Base-by-base conservation (phyloP, 1,140 invertebrate genomes). In the Pollicipes pollicipes region DNA sequence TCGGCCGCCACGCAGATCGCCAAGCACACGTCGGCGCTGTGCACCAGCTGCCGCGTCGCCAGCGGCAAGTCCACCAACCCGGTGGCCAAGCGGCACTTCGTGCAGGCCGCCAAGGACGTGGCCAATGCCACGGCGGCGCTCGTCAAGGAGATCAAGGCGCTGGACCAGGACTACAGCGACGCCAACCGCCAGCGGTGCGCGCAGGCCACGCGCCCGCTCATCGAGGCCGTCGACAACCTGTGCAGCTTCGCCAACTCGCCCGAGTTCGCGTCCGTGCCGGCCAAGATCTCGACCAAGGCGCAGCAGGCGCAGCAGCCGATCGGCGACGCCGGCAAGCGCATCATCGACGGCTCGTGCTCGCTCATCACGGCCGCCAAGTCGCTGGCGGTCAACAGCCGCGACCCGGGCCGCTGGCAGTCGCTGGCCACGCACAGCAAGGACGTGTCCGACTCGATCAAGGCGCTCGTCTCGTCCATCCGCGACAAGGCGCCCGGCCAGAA, bases 91-190 rank as follows among this genome's bases (percentile, higher is more conserved):
- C 81, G 94, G 72, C 94, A 98, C 78, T 98, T 99, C 80, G 95
- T 99, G 27, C 93, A 98, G 78, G 91, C 93, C 72, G 95, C 95
- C 30, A 97, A 97, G 79, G 93, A 97, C 78, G 94, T 99, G 0
- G 97, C 97, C 29, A 96, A 95, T 80, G 93, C 91, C 4, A 99
- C 97, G 3, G 91, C 95, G 0, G 87, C 87, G 74, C 83, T 99
- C 10, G 95, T 99, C 0, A 94, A 93, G 79, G 90, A 94, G 77
- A 97, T 98, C 72, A 98, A 98, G 82, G 83, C 88, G 0, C 81
- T 95, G 27, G 94, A 97, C 80, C 84, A 86, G 68, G 88, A 95
- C 78, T 94, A 92, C 75, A 86, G 84, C 6, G 86, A 89, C 32
- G 82, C 84, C 28, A 89, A 92, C 77, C 83, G 90, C 2, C 82